Evolutionary conservation across 2,888 invertebrate species (phyloP).

Genomic region (Drosophila atripex): DNA sequence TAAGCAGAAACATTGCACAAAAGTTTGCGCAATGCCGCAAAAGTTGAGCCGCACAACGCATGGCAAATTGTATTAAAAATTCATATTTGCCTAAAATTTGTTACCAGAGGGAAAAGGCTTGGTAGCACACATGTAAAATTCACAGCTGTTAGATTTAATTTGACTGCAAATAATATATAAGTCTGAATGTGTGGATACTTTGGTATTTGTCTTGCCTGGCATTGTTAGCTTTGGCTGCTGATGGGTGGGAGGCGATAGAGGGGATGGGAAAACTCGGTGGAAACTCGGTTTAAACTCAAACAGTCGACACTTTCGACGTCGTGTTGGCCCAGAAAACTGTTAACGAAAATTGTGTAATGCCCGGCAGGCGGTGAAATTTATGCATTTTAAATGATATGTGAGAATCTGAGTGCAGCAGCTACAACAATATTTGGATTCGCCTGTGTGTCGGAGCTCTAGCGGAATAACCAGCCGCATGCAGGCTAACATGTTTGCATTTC

Average conservation of each 20-base stretch:
- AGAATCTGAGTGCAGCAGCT: constrained; percentile 43
- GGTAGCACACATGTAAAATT: constrained; percentile 60
- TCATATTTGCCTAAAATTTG: constrained; percentile 74
- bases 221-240: constrained; percentile 55
- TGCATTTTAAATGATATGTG: constrained; percentile 67
- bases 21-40: constrained; percentile 55
- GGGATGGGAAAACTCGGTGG: constrained; percentile 12
- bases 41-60: constrained; percentile 50
- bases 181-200: constrained; percentile 23
- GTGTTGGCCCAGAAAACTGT: constrained; percentile 68
- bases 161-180: constrained; percentile 77
- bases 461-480: constrained; percentile 25
- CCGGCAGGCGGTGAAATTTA: constrained; percentile 65
- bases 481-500: constrained; percentile 38
- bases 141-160: constrained; percentile 77
- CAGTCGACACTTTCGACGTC: constrained; percentile 55
- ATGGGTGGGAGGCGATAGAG: not conserved
- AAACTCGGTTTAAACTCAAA: constrained; percentile 66
- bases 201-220: constrained; percentile 61
- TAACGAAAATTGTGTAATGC: constrained; percentile 67
- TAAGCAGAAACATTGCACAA: constrained; percentile 66
- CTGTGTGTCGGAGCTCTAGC: constrained; percentile 34
- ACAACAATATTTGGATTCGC: constrained; percentile 38
- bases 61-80: constrained; percentile 72
- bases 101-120: constrained; percentile 30